These are phyloP conservation scores for Gymnothorax javanicus DNA, from an alignment of 2,797 vertebrate species.

Conservation along the genomic window DNA sequence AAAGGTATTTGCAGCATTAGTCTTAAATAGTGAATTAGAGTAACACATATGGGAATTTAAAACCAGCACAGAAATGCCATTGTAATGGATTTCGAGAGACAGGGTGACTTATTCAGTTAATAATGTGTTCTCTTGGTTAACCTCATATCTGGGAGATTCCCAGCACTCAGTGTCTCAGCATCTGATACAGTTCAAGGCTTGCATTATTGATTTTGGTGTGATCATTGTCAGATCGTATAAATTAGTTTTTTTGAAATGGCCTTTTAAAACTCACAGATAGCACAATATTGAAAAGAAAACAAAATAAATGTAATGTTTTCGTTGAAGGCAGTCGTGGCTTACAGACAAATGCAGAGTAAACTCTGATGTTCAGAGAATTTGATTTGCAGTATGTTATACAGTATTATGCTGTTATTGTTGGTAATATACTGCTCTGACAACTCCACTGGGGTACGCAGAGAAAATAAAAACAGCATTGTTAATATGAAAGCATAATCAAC, in stretches of 20 bases:
- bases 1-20: neutral
- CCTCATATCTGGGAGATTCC: neutral
- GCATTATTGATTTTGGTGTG: constrained; percentile 17
- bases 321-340: constrained; percentile 17
- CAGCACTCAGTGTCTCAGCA: neutral
- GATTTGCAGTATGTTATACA: constrained; percentile 32
- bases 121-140: neutral
- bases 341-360: constrained; percentile 39
- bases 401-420: constrained; percentile 37
- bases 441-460: constrained; percentile 39
- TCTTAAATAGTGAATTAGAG: neutral
- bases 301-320: constrained; percentile 27
- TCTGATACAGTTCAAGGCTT: neutral
- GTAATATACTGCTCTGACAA: constrained; percentile 39
- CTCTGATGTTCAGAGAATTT: constrained; percentile 30
- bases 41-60: neutral
- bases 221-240: constrained; percentile 20
- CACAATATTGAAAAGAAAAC: constrained; percentile 3
- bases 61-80: neutral
- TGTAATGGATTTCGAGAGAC: neutral
- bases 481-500: constrained; percentile 25
- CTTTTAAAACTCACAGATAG: constrained; percentile 17
- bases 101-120: neutral
- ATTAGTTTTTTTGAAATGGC: constrained; percentile 7
- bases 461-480: constrained; percentile 34